These are phyloP conservation scores for Hyalella azteca DNA, from an alignment of 2,888 invertebrate species.

Conservation along the genomic window DNA sequence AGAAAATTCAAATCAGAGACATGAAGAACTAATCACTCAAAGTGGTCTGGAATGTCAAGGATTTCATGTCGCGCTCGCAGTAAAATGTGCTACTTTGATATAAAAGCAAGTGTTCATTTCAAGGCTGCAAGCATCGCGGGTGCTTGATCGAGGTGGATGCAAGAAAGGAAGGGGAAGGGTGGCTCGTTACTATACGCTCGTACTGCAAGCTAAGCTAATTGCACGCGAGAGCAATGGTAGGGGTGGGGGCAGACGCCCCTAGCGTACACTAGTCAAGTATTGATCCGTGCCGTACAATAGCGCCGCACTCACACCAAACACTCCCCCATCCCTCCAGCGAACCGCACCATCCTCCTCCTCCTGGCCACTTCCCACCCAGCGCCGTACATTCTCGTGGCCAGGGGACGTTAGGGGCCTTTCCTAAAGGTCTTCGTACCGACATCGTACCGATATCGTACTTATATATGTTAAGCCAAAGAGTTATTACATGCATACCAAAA, in stretches of 20 bases:
- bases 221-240: conserved; percentile 9
- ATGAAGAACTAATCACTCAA: not conserved
- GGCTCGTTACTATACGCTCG: not conserved
- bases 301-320: conserved; percentile 20
- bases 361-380: too few species aligned
- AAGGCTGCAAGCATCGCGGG: not conserved
- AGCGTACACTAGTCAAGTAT: conserved; percentile 37
- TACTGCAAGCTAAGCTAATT: conserved; percentile 29
- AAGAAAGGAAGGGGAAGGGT: not conserved
- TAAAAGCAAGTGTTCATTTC: not conserved
- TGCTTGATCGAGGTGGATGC: not conserved
- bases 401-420: too few species aligned
- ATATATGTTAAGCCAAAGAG: too few species aligned
- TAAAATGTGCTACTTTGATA: not conserved
- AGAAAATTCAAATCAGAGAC: not conserved
- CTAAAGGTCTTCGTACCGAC: too few species aligned
- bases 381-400: not conserved
- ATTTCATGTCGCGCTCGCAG: too few species aligned
- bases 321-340: not conserved
- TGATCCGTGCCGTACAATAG: conserved; percentile 35
- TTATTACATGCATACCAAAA: too few species aligned
- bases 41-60: not conserved
- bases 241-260: conserved; percentile 7
- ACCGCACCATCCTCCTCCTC: too few species aligned
- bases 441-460: too few species aligned